Evolutionary conservation across 2,113 vertebrate genomes (phyloP).

Genomic region (Thymallus thymallus): DNA sequence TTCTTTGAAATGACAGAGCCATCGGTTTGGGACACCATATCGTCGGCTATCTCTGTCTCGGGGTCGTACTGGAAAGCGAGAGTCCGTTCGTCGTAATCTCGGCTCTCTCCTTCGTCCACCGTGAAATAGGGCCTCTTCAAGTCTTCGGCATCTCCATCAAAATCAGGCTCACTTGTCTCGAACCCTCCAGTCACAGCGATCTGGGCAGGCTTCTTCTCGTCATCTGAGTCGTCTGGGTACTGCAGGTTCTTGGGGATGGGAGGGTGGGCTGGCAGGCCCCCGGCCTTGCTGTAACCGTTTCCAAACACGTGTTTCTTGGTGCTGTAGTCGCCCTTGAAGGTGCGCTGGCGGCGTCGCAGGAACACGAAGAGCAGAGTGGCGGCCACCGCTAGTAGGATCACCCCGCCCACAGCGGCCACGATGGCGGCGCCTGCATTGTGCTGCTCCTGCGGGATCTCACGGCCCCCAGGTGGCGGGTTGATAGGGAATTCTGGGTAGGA

Average conservation of each 20-base stretch:
- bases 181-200: slow-evolving; percentile 76
- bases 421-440: slow-evolving; percentile 81
- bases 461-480: slow-evolving; percentile 71
- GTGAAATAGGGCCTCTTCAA: slow-evolving; percentile 97
- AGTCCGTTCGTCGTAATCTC: slow-evolving; percentile 89
- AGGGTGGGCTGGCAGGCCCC: slow-evolving; percentile 83
- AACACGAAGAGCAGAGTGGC: slow-evolving; percentile 85
- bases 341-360: slow-evolving; percentile 91
- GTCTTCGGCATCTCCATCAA: slow-evolving; percentile 85
- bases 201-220: slow-evolving; percentile 92
- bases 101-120: slow-evolving; percentile 90
- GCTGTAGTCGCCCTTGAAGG: slow-evolving; percentile 99
- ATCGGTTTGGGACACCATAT: slow-evolving; percentile 98
- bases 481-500: slow-evolving; percentile 97
- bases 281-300: slow-evolving; percentile 94
- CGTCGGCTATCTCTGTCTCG: slow-evolving; percentile 89
- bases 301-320: slow-evolving; percentile 98
- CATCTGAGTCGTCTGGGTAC: slow-evolving; percentile 93
- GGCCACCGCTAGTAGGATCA: slow-evolving; percentile 81
- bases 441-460: slow-evolving; percentile 66
- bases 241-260: slow-evolving; percentile 92
- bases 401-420: slow-evolving; percentile 86
- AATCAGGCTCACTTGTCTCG: slow-evolving; percentile 79
- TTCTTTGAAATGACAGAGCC: slow-evolving; percentile 99
- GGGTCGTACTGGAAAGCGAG: slow-evolving; percentile 95